phyloP scores from a whole-genome alignment of 2,797 vertebrate genomes.

The Myotis findleyi region DNA sequence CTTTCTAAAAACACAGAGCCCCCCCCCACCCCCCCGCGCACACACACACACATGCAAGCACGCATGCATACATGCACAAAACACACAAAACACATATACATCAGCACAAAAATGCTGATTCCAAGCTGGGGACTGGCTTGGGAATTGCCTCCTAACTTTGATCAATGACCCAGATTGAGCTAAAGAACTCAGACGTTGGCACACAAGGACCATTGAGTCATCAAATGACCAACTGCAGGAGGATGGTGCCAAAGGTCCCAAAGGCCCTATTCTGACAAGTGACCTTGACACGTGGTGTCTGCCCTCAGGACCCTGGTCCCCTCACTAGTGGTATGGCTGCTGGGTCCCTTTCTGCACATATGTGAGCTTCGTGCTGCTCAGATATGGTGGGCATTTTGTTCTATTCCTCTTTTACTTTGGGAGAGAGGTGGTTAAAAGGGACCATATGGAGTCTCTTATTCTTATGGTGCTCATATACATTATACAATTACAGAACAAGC shows the following conservation, averaged over 20 bases:
- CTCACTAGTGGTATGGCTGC: background rate
- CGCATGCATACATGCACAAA: background rate
- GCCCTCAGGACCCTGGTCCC: background rate
- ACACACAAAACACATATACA: background rate
- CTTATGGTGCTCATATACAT: background rate
- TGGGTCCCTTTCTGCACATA: background rate
- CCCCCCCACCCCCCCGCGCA: rapidly evolving
- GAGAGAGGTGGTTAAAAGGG: background rate
- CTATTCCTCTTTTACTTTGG: background rate
- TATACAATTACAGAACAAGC: background rate
- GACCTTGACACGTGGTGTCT: background rate
- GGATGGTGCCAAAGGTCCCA: background rate
- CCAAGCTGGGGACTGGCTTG: background rate
- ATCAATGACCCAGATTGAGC: background rate
- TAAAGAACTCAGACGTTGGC: background rate
- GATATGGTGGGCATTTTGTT: background rate
- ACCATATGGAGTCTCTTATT: background rate
- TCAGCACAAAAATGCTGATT: background rate
- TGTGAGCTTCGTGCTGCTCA: background rate
- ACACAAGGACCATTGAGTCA: background rate
- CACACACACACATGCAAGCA: background rate
- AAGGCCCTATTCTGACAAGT: background rate
- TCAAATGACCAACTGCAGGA: background rate
- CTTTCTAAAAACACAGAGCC: background rate
- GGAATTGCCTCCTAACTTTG: background rate